Conservation (phyloP, 1,140 invertebrate species). For the Conus ventricosus region DNA sequence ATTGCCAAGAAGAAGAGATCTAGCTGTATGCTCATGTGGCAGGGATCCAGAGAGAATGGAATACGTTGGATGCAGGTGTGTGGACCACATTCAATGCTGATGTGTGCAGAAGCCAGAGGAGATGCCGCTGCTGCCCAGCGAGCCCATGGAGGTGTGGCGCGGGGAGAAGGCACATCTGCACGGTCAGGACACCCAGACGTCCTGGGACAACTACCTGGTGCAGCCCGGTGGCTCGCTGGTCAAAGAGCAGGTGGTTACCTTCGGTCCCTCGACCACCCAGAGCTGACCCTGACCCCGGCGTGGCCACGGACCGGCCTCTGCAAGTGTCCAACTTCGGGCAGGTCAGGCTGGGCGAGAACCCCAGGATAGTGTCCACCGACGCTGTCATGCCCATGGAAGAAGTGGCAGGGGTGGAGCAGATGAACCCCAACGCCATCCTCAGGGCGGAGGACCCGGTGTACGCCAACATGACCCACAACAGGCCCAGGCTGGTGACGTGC, state of each 20-base stretch:
- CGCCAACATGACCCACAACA: background rate
- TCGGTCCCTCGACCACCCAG: background rate
- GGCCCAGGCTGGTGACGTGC: background rate
- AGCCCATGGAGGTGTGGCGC: background rate
- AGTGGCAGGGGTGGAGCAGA: background rate
- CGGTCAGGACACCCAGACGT: background rate
- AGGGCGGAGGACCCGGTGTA: background rate
- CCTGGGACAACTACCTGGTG: constrained; percentile 2
- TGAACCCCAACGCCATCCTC: background rate
- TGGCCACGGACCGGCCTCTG: background rate
- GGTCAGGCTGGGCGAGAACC: constrained; percentile 4
- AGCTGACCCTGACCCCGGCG: constrained; percentile 4
- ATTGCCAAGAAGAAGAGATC: no score
- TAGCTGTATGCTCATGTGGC: no score
- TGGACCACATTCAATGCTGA: background rate
- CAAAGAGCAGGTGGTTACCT: background rate
- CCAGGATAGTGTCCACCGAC: background rate
- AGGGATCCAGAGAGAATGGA: no score
- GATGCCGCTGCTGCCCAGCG: background rate
- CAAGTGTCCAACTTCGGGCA: background rate
- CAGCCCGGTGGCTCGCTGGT: background rate
- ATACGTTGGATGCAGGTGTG: no score
- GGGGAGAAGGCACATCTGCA: background rate
- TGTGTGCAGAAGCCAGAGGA: background rate
- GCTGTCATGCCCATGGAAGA: background rate